Conservation (phyloP, 2,113 vertebrate genomes). For the Saguinus imperator region DNA sequence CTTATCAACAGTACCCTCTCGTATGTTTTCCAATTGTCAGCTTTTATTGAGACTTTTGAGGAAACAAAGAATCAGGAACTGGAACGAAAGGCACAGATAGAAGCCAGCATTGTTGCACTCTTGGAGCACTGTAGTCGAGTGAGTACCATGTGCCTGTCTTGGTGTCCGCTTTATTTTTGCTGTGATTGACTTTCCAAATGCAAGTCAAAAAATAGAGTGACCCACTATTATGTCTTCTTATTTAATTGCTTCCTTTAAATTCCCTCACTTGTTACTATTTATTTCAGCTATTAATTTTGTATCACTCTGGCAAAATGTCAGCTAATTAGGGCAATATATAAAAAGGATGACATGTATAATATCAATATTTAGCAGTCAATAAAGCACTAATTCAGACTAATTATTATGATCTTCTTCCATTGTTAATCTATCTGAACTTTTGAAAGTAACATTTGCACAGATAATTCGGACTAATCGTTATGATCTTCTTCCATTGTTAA, state of each 20-base stretch:
- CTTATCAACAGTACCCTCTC: neutral
- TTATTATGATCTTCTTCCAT: neutral
- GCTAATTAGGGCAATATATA: neutral
- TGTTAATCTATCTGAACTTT: conserved; percentile 3
- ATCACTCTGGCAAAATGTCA: conserved; percentile 25
- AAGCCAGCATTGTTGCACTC: conserved; percentile 90
- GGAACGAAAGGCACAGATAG: conserved; percentile 85
- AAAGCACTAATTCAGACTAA: neutral
- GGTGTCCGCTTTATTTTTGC: neutral
- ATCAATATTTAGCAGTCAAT: neutral
- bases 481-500: too few species aligned
- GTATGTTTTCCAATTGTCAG: conserved; percentile 82
- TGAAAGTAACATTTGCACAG: conserved; percentile 10
- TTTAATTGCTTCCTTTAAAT: conserved; percentile 5
- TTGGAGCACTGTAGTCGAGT: conserved; percentile 94
- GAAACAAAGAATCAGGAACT: conserved; percentile 86
- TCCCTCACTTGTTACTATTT: neutral
- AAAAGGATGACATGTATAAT: neutral
- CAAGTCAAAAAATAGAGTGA: neutral
- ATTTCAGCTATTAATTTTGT: conserved; percentile 40
- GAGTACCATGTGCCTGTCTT: conserved; percentile 56
- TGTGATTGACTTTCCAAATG: neutral
- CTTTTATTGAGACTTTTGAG: conserved; percentile 91
- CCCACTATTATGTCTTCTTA: neutral
- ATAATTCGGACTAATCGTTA: conserved; percentile 18